These are phyloP conservation scores for Atrichornis clamosus DNA, from an alignment of 2,113 vertebrate genomes.

Conservation along the genomic window DNA sequence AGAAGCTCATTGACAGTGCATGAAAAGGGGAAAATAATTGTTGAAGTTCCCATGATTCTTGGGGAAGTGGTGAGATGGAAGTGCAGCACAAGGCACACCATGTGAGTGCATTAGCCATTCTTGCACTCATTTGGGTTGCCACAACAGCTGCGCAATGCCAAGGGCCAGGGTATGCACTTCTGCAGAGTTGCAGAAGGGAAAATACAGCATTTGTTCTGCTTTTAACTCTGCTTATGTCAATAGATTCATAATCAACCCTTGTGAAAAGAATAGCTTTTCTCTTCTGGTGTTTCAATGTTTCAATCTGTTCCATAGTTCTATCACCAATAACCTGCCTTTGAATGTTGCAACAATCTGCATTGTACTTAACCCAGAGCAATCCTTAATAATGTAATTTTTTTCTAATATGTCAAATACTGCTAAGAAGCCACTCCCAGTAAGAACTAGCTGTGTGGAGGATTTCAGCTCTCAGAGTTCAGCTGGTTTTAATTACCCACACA, in stretches of 20 bases:
- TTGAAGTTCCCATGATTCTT: not conserved
- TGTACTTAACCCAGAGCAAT: not conserved
- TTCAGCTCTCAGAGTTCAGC: conserved; percentile 10
- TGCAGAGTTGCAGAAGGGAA: not conserved
- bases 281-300: not conserved
- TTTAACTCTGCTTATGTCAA: not conserved
- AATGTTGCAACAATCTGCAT: not conserved
- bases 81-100: not conserved
- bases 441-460: not conserved
- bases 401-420: not conserved
- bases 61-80: not conserved
- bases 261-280: not conserved
- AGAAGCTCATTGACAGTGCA: not conserved
- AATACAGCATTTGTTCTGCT: not conserved
- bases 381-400: conserved; percentile 8
- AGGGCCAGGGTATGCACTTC: not conserved
- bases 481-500: conserved; percentile 43
- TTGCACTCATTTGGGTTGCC: not conserved
- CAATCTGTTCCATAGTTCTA: not conserved
- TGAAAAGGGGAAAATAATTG: not conserved
- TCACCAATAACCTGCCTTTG: not conserved
- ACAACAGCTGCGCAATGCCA: not conserved
- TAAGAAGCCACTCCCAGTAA: not conserved
- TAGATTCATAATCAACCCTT: not conserved
- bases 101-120: not conserved